Conservation (phyloP, 1,140 invertebrate genomes). For the Drosophila azteca region DNA sequence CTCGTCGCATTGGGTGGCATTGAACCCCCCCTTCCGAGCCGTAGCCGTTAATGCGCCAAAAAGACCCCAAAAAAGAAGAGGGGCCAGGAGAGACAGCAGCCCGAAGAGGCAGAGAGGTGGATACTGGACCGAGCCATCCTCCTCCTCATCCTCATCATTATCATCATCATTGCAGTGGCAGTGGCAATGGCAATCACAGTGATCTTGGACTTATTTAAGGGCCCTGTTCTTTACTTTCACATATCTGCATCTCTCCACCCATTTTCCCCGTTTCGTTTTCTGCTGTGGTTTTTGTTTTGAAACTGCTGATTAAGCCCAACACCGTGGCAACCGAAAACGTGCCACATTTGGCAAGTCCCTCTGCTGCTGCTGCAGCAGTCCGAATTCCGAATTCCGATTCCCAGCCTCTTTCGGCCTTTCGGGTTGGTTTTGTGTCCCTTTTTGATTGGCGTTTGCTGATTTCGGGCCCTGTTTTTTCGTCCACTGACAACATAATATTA, state of each 20-base stretch:
- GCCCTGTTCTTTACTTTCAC: constrained; percentile 75
- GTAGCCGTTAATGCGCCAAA: constrained; percentile 77
- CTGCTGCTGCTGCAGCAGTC: constrained; percentile 16
- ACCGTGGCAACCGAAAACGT: constrained; percentile 73
- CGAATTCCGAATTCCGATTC: constrained; percentile 53
- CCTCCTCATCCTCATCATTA: constrained; percentile 17
- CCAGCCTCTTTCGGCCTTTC: constrained; percentile 7
- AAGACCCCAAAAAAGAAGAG: constrained; percentile 33
- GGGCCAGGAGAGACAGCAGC: constrained; percentile 8
- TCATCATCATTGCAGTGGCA: constrained; percentile 26
- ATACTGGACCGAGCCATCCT: constrained; percentile 13
- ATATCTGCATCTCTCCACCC: constrained; percentile 42
- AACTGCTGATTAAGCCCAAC: constrained; percentile 76
- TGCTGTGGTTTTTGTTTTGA: constrained; percentile 49
- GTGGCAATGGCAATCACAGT: constrained; percentile 57
- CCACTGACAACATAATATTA: constrained; percentile 79
- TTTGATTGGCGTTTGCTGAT: constrained; percentile 79
- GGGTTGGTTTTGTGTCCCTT: constrained; percentile 40
- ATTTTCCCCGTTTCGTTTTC: constrained; percentile 30
- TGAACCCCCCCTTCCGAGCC: constrained; percentile 37
- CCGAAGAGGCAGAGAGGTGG: constrained; percentile 2
- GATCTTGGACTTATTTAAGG: constrained; percentile 68
- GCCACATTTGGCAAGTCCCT: constrained; percentile 68
- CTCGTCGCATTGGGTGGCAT: constrained; percentile 72
- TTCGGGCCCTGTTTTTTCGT: constrained; percentile 36